Conservation (phyloP, 2,888 invertebrate species). For the Hanleya hanleyi region DNA sequence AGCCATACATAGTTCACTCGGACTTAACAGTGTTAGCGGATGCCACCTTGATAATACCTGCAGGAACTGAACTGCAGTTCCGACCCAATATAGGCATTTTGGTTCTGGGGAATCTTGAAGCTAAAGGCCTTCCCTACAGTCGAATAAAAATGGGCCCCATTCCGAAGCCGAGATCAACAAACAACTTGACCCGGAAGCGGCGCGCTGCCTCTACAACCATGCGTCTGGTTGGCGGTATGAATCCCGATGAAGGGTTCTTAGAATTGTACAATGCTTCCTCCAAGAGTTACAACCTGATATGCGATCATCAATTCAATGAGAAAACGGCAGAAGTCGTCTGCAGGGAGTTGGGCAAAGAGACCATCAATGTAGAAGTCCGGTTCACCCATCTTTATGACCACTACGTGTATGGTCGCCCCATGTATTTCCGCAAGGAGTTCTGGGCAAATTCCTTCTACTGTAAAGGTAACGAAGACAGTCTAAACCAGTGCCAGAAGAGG, state of each 20-base stretch:
- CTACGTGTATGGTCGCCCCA: conserved; percentile 67
- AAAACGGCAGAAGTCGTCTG: conserved; percentile 98
- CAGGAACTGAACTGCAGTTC: conserved; percentile 94
- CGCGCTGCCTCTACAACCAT: conserved; percentile 25
- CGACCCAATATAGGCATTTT: conserved; percentile 96
- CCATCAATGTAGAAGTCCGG: conserved; percentile 90
- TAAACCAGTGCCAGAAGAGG: conserved; percentile 80
- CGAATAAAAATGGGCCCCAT: conserved; percentile 54
- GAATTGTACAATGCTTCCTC: conserved; percentile 97
- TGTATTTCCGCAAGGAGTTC: conserved; percentile 70
- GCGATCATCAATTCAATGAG: conserved; percentile 95
- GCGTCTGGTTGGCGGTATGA: conserved; percentile 85
- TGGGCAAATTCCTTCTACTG: conserved; percentile 71
- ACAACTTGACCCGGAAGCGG: neutral
- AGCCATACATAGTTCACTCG: conserved; percentile 78
- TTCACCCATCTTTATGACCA: conserved; percentile 75
- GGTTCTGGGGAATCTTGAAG: conserved; percentile 91
- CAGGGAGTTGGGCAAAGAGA: conserved; percentile 90
- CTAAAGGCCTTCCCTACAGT: conserved; percentile 79
- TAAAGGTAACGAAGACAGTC: conserved; percentile 71
- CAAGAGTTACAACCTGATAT: conserved; percentile 96
- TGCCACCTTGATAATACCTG: conserved; percentile 87
- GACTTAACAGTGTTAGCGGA: conserved; percentile 99
- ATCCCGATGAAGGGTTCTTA: conserved; percentile 87
- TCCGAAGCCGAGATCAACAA: conserved; percentile 10